These are phyloP conservation scores for Trichonephila clavata DNA, from an alignment of 1,140 invertebrate genomes.

Conservation along the genomic window DNA sequence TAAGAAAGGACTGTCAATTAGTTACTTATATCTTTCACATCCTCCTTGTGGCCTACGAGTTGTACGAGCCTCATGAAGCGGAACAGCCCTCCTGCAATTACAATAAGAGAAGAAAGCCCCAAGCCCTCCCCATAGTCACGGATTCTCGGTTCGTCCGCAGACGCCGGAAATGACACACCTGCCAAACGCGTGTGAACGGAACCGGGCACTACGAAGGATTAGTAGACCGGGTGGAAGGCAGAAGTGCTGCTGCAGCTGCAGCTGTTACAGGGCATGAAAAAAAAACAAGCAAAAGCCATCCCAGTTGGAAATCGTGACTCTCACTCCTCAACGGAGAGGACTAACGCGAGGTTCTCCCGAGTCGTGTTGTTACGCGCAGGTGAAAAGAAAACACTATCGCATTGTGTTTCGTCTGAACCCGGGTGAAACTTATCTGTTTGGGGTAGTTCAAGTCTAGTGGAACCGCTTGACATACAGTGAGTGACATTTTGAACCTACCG, in stretches of 20 bases:
- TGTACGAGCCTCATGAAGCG: slow-evolving; percentile 9
- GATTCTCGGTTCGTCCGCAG: slow-evolving; percentile 58
- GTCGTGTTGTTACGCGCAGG: not conserved
- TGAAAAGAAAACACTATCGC: slow-evolving; percentile 16
- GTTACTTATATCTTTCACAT: not conserved
- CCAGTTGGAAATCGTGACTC: slow-evolving; percentile 19
- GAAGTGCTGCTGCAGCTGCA: not conserved
- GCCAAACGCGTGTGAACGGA: slow-evolving; percentile 70
- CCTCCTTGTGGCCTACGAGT: not conserved
- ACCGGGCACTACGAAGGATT: slow-evolving; percentile 5
- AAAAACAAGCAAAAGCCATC: slow-evolving; percentile 1
- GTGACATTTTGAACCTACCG: slow-evolving; percentile 6
- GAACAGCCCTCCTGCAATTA: slow-evolving; percentile 50
- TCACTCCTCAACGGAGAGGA: not conserved
- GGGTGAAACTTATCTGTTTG: not conserved
- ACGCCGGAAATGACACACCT: slow-evolving; percentile 76
- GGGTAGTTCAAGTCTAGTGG: not conserved
- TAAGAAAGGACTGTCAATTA: slow-evolving; percentile 17
- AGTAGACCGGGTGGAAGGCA: slow-evolving; percentile 20
- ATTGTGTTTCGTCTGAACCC: not conserved
- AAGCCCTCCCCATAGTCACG: slow-evolving; percentile 18
- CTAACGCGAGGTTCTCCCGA: not conserved
- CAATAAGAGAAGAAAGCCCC: not conserved
- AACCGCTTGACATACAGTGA: not conserved
- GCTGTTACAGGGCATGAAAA: not conserved